Evolutionary conservation across 2,888 invertebrate species (phyloP).

Genomic region (Hirtodrosophila trivittata): DNA sequence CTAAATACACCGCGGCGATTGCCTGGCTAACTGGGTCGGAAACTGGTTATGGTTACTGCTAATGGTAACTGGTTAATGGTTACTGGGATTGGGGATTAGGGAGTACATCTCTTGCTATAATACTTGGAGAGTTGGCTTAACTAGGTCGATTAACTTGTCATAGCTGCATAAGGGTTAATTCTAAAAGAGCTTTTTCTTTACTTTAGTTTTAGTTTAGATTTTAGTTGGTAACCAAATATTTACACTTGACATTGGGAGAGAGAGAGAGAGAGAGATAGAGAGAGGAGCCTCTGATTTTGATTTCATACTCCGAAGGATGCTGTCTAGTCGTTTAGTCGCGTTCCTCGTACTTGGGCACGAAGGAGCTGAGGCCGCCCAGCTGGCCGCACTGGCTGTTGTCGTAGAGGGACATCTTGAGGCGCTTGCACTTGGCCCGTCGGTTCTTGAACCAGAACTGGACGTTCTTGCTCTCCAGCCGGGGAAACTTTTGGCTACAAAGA

Average conservation of each 20-base stretch:
- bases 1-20: conserved; percentile 51
- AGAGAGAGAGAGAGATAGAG: too few relatives aligned
- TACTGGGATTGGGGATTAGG: conserved; percentile 40
- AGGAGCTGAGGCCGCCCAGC: conserved; percentile 80
- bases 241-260: conserved; percentile 13
- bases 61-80: conserved; percentile 30
- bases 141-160: conserved; percentile 43
- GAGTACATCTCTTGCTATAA: conserved; percentile 42
- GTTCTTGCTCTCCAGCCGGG: conserved; percentile 98
- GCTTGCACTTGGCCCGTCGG: conserved; percentile 98
- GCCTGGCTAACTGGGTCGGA: conserved; percentile 41
- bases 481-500: conserved; percentile 94
- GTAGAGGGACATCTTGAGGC: conserved; percentile 95
- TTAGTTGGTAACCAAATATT: conserved; percentile 25
- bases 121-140: conserved; percentile 53
- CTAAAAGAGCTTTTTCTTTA: conserved; percentile 4
- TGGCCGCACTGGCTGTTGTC: conserved; percentile 85
- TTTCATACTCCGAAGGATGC: conserved; percentile 1
- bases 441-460: conserved; percentile 99
- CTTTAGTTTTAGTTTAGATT: conserved; percentile 13
- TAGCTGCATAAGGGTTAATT: conserved; percentile 38
- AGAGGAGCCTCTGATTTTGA: conserved; percentile 4
- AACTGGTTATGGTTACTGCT: conserved; percentile 14
- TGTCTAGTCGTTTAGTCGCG: conserved; percentile 83
- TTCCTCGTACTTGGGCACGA: conserved; percentile 83